Base-by-base conservation (phyloP, 2,797 vertebrate genomes). In the Yasuhikotakia modesta region DNA sequence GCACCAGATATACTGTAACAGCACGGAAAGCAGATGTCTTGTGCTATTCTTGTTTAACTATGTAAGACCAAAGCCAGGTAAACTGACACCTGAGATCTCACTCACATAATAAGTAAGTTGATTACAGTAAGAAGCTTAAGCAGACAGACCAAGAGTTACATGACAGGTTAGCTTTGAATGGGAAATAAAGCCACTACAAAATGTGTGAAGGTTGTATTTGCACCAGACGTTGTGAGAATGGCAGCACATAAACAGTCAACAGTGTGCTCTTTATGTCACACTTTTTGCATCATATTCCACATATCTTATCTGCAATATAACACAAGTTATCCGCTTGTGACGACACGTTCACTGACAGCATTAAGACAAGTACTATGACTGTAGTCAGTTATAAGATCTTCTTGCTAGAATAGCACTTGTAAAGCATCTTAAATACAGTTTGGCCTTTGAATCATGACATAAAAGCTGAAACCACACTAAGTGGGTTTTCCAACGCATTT, bases 101-200 rank as follows among this genome's bases (percentile, higher is more conserved):
- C 53, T 43, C 32, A 45, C 50, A 60, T 60, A 35, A 78, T 63
- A 64, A 78, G 32, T 32, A 64, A 57, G 60, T 27, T 78, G 46
- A 22, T 64, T 70, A 63, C 45, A 53, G 21, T 69, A 61, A 32
- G n/a, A 48, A 45, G n/a, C n/a, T 16, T 5, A 11, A 63, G 19
- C 8, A 45, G 21, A 45, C 13, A 5, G 16, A 64, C 21, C 21
- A 43, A 19, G 69, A 50, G 66, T 70, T 63, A 63, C 24, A 57
- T 39, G 57, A 52, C 27, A 52, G 22, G 53, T 32, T 21, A 65
- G 61, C 32, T n/a, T 35, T 70, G 30, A 61, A 32, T 11, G 48
- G 57, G 16, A 61, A 63, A 63, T 17, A 35, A 27, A 50, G 27
- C 46, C 48, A 24, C 63, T 6, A 58, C 30, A 67, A 67, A 69